Evolutionary conservation across 1,140 invertebrate species (phyloP).

Genomic region (Bombyx mandarina): DNA sequence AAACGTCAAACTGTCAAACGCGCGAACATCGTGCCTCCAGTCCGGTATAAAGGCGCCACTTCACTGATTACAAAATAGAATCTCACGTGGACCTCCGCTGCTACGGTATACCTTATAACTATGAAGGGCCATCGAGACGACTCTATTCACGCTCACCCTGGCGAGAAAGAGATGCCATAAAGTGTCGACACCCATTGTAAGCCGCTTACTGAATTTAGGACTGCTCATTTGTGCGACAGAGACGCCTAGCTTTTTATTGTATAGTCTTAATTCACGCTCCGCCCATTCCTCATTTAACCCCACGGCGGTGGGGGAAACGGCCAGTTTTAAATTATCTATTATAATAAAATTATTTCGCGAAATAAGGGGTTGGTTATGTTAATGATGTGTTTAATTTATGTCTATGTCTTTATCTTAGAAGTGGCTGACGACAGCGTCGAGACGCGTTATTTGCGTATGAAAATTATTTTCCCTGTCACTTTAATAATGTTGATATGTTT

Average conservation of each 20-base stretch:
- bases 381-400: slow-evolving; percentile 65
- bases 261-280: slow-evolving; percentile 43
- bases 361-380: slow-evolving; percentile 67
- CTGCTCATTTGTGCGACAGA: slow-evolving; percentile 61
- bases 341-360: slow-evolving; percentile 69
- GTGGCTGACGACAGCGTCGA: slow-evolving; percentile 11
- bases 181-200: slow-evolving; percentile 58
- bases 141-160: slow-evolving; percentile 26
- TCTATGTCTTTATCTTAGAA: slow-evolving; percentile 31
- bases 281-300: slow-evolving; percentile 55
- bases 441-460: slow-evolving; percentile 8
- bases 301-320: slow-evolving; percentile 57
- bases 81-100: slow-evolving; percentile 62
- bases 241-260: slow-evolving; percentile 47
- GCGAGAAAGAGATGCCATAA: slow-evolving; percentile 31
- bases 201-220: slow-evolving; percentile 53
- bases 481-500: too few relatives aligned
- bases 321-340: slow-evolving; percentile 70
- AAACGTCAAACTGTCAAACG: slow-evolving; percentile 66
- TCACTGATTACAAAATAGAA: slow-evolving; percentile 68
- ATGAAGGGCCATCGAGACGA: slow-evolving; percentile 52
- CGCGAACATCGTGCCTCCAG: slow-evolving; percentile 56
- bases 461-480: background rate
- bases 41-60: slow-evolving; percentile 60
- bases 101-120: slow-evolving; percentile 53